Percentiles rank a stretch among this genome's conserved stretches.
Conservation (phyloP, 2,888 invertebrate genomes). For the Coelopa pilipes region DNA sequence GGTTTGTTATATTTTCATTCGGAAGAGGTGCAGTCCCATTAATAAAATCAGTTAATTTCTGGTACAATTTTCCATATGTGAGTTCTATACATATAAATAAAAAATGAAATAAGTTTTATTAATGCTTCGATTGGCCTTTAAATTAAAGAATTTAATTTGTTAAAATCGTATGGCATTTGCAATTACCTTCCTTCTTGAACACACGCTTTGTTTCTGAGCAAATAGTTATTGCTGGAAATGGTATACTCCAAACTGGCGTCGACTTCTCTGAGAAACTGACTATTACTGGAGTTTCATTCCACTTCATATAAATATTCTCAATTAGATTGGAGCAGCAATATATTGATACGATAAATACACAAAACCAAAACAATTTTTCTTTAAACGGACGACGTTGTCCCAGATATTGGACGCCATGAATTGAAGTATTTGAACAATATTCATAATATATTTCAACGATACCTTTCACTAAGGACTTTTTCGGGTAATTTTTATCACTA, state of each 20-base stretch:
- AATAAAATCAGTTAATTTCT: conserved; percentile 45
- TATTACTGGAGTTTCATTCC: conserved; percentile 76
- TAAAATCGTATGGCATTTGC: not conserved
- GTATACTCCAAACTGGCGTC: conserved; percentile 68
- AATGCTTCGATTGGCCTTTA: too few relatives aligned
- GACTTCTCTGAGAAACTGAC: conserved; percentile 79
- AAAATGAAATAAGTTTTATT: too few relatives aligned
- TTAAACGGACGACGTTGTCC: conserved; percentile 70
- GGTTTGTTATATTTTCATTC: conserved; percentile 47
- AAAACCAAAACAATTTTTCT: conserved; percentile 72
- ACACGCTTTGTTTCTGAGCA: conserved; percentile 63
- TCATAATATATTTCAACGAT: conserved; percentile 68
- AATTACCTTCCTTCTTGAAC: conserved; percentile 45
- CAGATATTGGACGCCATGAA: conserved; percentile 73
- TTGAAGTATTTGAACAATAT: conserved; percentile 71
- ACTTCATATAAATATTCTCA: conserved; percentile 73
- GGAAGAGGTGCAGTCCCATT: conserved; percentile 45
- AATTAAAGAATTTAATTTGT: not conserved
- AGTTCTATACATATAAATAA: conserved; percentile 39
- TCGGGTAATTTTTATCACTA: conserved; percentile 6
- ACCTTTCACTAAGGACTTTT: conserved; percentile 40
- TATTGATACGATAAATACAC: conserved; percentile 71
- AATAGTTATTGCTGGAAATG: conserved; percentile 63
- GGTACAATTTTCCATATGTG: conserved; percentile 52
- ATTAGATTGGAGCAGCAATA: conserved; percentile 72